Evolutionary conservation across 2,888 invertebrate species (phyloP), one percentile per base, ranked within the genome.

Genomic region (Hirtodrosophila cameraria): DNA sequence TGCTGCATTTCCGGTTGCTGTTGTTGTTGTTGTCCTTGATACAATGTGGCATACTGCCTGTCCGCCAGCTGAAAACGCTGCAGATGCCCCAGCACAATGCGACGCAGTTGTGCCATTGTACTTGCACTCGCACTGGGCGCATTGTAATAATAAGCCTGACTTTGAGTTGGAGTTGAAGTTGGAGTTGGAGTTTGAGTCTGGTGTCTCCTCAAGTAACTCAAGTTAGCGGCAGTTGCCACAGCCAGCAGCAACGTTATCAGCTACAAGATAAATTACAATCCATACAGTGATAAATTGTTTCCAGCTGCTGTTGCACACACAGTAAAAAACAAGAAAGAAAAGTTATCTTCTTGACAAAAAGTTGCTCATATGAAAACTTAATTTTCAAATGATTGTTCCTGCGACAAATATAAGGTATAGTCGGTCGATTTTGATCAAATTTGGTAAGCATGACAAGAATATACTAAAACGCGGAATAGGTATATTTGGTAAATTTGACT

Each of bases 141-240:
- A 15, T 50, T 63, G 28, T 87, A 88, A 25, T 65, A 76, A 46
- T 83, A 88, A 3, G 79, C 57, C 42, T 67, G 68, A 8, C 49
- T 15, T n/a, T 27, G n/a, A n/a, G 43, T 30, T 36, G 27, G 2
- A 9, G 5, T 13, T 13, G 42, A 13, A 1, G 4, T 53, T 41
- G 66, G 48, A 1, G 28, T 9, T 36, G 46, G 66, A 12, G 13
- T 20, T 33, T 38, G 62, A 15, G 43, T 30, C 43, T 41, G 59
- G 8, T 68, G 71, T 1, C 57, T 60, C 4, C 57, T 60, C 4
- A 30, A 31, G 46, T 74, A 74, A 54, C 55, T 39, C 16, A 16
- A 49, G 33, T 36, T 50, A 20, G 63, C 76, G 13, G 80, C 76
- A 11, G 13, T 20, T 2, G 46, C 70, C 6, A 63, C 15, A n/a